These are phyloP conservation scores for Indicator indicator DNA, from an alignment of 2,113 vertebrate genomes.

Conservation along the genomic window DNA sequence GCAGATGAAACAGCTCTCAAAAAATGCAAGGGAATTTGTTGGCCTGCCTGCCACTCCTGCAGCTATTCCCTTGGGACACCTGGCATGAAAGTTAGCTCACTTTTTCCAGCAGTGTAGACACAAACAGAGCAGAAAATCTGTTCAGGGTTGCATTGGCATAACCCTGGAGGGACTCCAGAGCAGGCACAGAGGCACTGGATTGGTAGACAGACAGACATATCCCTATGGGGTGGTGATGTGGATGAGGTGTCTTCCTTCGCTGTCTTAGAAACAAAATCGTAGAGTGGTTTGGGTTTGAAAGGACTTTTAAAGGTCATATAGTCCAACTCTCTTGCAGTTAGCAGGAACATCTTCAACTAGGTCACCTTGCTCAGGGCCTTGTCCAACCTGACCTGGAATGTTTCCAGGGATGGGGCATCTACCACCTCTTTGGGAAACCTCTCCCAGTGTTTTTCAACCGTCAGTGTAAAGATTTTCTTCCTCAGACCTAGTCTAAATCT, in stretches of 20 bases:
- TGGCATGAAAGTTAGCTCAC: not conserved
- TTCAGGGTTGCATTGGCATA: not conserved
- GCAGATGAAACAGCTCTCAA: conserved; percentile 4
- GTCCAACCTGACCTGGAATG: too few relatives aligned
- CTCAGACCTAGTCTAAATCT: too few relatives aligned
- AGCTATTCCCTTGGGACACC: not conserved
- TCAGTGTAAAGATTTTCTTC: too few relatives aligned
- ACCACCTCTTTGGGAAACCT: too few relatives aligned
- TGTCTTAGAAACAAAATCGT: not conserved
- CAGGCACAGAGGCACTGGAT: not conserved
- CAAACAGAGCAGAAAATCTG: not conserved
- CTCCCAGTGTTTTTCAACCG: too few relatives aligned
- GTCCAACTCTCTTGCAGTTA: too few relatives aligned
- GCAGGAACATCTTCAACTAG: too few relatives aligned
- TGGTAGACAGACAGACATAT: not conserved
- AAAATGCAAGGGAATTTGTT: not conserved
- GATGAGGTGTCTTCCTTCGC: accelerated
- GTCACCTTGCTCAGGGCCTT: too few relatives aligned
- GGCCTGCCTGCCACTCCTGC: not conserved
- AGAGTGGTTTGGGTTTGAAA: too few relatives aligned
- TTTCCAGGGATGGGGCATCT: too few relatives aligned
- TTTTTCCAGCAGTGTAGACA: not conserved
- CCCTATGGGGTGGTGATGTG: not conserved
- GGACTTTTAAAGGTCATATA: too few relatives aligned
- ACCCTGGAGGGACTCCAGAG: not conserved